Conservation (phyloP, 2,888 invertebrate species). For the Noctua janthina region DNA sequence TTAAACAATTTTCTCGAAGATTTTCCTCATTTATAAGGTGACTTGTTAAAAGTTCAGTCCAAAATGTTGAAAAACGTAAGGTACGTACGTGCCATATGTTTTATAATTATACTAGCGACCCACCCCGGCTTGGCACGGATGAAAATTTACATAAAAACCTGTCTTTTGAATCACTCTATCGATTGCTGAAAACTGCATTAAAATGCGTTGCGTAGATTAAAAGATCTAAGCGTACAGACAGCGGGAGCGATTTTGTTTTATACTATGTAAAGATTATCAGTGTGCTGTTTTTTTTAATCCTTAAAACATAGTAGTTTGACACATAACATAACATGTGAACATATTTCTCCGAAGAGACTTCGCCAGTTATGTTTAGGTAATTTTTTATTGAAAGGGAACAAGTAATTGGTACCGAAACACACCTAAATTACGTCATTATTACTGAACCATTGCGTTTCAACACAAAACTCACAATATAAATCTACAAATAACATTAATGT, state of each 20-base stretch:
- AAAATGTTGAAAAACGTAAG: background rate
- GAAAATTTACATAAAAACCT: too few species aligned
- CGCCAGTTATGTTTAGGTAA: background rate
- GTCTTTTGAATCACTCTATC: too few species aligned
- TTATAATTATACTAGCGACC: too few species aligned
- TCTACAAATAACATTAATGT: slow-evolving; percentile 14
- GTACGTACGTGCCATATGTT: background rate
- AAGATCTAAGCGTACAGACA: too few species aligned
- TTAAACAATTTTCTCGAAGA: background rate
- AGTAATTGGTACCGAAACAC: background rate
- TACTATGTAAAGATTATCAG: background rate
- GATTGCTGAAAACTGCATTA: too few species aligned
- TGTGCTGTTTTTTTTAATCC: background rate
- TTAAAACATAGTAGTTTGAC: background rate
- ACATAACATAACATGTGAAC: background rate
- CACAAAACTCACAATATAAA: slow-evolving; percentile 21
- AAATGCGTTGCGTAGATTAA: too few species aligned
- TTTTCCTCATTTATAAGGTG: background rate
- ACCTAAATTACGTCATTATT: background rate
- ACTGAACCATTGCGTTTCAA: background rate
- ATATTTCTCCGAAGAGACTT: background rate
- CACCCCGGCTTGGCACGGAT: too few species aligned
- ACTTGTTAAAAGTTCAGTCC: background rate
- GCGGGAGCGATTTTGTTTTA: too few species aligned
- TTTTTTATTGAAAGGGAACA: background rate